Conservation (phyloP, 2,888 invertebrate species). For the Nephrotoma flavescens region DNA sequence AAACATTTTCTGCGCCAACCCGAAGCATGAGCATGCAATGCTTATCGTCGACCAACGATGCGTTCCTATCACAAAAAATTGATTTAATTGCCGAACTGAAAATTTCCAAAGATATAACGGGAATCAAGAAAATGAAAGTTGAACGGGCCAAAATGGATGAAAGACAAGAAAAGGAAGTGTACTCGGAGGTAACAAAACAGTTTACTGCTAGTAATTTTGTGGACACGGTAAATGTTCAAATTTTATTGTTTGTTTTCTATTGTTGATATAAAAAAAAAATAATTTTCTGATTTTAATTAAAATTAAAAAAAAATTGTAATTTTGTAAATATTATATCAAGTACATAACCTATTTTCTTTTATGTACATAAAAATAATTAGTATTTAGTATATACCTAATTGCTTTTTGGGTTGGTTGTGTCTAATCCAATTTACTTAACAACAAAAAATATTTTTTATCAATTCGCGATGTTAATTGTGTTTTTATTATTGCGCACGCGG, state of each 20-base stretch:
- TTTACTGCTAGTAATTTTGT: slow-evolving; percentile 78
- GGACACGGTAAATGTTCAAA: slow-evolving; percentile 56
- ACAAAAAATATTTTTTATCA: neutral
- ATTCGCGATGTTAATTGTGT: neutral
- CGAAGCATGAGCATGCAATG: slow-evolving; percentile 64
- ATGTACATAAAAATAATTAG: neutral
- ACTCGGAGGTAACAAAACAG: slow-evolving; percentile 69
- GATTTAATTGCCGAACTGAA: slow-evolving; percentile 86
- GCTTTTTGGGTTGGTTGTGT: neutral
- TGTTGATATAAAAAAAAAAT: slow-evolving; percentile 17
- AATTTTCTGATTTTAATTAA: slow-evolving; percentile 11
- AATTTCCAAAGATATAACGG: slow-evolving; percentile 81
- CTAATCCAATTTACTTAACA: neutral
- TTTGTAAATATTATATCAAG: neutral
- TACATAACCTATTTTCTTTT: neutral
- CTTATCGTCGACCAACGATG: slow-evolving; percentile 46
- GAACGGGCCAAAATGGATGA: slow-evolving; percentile 76
- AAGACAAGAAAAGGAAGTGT: slow-evolving; percentile 66
- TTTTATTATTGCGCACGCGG: neutral
- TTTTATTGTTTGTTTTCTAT: slow-evolving; percentile 13
- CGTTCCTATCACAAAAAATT: slow-evolving; percentile 60
- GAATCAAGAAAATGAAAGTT: slow-evolving; percentile 86
- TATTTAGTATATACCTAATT: neutral
- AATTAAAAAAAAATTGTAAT: slow-evolving; percentile 12
- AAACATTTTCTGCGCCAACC: slow-evolving; percentile 71